These are phyloP conservation scores for Drosophila melanosoma DNA, from an alignment of 2,888 invertebrate genomes.

Conservation along the genomic window DNA sequence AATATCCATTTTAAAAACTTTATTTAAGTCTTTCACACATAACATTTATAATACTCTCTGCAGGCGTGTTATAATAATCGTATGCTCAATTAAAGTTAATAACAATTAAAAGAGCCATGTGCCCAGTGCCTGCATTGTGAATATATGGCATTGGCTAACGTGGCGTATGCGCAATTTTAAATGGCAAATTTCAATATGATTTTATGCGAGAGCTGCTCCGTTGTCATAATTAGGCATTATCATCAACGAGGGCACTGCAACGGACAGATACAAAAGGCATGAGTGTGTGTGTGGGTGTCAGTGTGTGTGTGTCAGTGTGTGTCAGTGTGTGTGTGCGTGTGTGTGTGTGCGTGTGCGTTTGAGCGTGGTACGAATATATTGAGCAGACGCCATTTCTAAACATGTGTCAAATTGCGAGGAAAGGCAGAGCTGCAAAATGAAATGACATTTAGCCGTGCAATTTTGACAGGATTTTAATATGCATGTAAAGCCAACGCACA, in stretches of 20 bases:
- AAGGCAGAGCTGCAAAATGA: slow-evolving; percentile 56
- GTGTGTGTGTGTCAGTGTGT: neutral
- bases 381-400: slow-evolving; percentile 22
- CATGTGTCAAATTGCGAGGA: slow-evolving; percentile 27
- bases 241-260: slow-evolving; percentile 51
- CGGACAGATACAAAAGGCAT: slow-evolving; percentile 39
- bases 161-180: slow-evolving; percentile 39
- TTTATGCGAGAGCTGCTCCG: neutral
- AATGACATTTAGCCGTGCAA: slow-evolving; percentile 75
- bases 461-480: slow-evolving; percentile 76
- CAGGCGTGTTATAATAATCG: neutral
- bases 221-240: slow-evolving; percentile 59
- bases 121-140: neutral
- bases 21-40: neutral
- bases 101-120: neutral
- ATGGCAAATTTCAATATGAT: slow-evolving; percentile 1
- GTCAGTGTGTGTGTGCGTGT: neutral
- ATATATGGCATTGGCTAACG: slow-evolving; percentile 9
- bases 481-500: slow-evolving; percentile 50
- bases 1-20: too few species aligned
- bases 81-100: neutral
- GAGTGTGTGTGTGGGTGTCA: neutral
- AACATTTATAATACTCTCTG: neutral
- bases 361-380: slow-evolving; percentile 10
- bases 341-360: slow-evolving; percentile 16